A percentile compares a stretch with the other conserved stretches of the same genome.
Conservation (phyloP, 2,797 vertebrate species). For the Vespertilio murinus region DNA sequence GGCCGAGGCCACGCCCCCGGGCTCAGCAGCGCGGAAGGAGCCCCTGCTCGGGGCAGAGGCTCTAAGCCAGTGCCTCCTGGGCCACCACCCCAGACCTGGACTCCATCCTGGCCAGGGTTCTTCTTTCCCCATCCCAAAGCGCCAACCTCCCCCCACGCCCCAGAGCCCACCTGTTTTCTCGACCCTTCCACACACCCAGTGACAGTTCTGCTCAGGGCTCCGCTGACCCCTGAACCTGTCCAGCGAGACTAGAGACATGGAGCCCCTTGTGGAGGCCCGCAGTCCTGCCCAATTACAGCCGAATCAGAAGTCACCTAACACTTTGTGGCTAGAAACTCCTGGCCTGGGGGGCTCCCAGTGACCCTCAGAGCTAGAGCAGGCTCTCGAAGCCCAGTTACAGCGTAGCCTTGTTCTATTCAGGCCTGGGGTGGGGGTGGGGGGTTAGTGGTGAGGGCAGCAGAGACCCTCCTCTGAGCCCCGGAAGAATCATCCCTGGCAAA, state of each 20-base stretch:
- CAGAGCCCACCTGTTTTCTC: neutral
- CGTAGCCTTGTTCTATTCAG: neutral
- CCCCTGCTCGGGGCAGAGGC: accelerated
- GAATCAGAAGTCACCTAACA: neutral
- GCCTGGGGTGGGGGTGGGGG: neutral
- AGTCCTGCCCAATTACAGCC: neutral
- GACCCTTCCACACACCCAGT: neutral
- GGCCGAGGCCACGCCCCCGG: neutral
- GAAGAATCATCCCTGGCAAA: neutral
- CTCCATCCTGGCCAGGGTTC: neutral
- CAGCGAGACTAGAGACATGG: neutral
- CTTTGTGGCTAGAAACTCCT: neutral
- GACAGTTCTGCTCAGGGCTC: neutral
- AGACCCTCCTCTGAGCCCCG: neutral
- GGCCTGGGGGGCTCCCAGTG: neutral
- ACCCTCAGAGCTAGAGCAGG: neutral
- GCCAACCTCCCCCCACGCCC: neutral
- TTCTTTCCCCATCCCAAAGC: neutral
- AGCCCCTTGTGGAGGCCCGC: neutral
- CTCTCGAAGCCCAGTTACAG: neutral
- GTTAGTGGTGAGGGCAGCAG: neutral
- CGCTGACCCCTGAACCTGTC: constrained; percentile 19
- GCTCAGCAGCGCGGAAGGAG: neutral
- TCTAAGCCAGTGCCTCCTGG: accelerated
- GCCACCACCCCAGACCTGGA: neutral